Percentiles rank a stretch among this genome's conserved stretches.
Evolutionary conservation across 2,113 vertebrate genomes (phyloP).

Genomic region (Rhinolophus ferrumequinum): DNA sequence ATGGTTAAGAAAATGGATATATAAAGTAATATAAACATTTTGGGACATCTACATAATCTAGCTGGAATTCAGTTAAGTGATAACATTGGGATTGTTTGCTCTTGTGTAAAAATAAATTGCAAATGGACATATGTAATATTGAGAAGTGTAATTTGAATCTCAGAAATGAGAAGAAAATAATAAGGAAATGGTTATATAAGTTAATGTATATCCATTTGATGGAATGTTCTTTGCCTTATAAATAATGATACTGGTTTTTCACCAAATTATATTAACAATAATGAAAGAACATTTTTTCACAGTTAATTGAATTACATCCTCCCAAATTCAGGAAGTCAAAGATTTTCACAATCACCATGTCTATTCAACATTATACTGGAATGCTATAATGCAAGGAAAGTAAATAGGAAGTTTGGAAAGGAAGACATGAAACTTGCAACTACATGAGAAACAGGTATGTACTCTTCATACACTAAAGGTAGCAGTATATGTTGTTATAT

Average conservation of each 20-base stretch:
- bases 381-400: neutral
- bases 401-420: neutral
- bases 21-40: neutral
- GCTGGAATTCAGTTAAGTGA: neutral
- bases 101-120: neutral
- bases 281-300: neutral
- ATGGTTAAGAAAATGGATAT: neutral
- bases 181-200: neutral
- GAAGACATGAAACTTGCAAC: neutral
- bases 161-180: neutral
- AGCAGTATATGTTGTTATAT: no score
- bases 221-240: neutral
- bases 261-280: neutral
- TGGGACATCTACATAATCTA: neutral
- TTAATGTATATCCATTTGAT: neutral
- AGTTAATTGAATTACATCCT: neutral
- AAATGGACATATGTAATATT: neutral
- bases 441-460: neutral
- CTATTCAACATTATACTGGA: neutral
- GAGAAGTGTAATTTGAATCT: constrained; percentile 6
- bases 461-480: neutral
- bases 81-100: neutral
- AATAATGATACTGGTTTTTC: neutral
- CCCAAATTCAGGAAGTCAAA: neutral
- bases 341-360: neutral